phyloP scores from a whole-genome alignment of 2,797 vertebrate species.

The Balearica regulorum region DNA sequence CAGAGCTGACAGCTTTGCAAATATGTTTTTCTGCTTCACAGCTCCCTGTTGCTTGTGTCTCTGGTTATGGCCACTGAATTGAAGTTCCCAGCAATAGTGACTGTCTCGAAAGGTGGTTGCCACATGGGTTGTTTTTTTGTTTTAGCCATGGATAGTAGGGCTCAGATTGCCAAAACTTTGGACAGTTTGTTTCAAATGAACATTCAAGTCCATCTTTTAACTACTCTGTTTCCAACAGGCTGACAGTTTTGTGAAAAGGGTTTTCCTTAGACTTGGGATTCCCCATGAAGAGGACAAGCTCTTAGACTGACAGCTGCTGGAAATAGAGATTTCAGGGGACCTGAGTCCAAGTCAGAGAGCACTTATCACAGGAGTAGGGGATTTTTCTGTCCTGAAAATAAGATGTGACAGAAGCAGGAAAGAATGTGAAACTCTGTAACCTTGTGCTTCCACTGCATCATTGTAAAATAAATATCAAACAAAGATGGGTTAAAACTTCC shows the following conservation, averaged over 20 bases:
- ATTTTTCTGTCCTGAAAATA: constrained; percentile 47
- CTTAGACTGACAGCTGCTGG: neutral
- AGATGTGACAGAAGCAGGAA: constrained; percentile 26
- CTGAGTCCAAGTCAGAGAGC: neutral
- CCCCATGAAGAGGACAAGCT: neutral
- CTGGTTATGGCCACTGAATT: neutral
- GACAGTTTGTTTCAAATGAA: neutral
- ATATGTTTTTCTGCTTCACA: neutral
- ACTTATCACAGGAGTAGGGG: neutral
- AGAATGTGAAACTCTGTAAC: constrained; percentile 57
- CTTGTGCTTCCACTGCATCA: constrained; percentile 1
- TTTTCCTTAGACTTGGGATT: constrained; percentile 5
- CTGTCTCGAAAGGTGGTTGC: neutral
- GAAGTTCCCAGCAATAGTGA: neutral
- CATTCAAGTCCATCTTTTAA: neutral
- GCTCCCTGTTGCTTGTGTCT: neutral
- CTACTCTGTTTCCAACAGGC: neutral
- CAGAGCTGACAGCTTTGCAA: neutral
- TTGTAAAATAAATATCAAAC: constrained; percentile 6
- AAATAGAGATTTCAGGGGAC: neutral
- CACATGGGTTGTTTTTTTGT: neutral
- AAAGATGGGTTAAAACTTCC: constrained; percentile 1
- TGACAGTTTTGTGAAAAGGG: neutral
- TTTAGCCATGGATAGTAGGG: neutral
- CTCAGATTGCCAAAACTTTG: neutral